These are phyloP conservation scores for Sapajus apella DNA, from an alignment of 2,113 vertebrate genomes.

Conservation along the genomic window DNA sequence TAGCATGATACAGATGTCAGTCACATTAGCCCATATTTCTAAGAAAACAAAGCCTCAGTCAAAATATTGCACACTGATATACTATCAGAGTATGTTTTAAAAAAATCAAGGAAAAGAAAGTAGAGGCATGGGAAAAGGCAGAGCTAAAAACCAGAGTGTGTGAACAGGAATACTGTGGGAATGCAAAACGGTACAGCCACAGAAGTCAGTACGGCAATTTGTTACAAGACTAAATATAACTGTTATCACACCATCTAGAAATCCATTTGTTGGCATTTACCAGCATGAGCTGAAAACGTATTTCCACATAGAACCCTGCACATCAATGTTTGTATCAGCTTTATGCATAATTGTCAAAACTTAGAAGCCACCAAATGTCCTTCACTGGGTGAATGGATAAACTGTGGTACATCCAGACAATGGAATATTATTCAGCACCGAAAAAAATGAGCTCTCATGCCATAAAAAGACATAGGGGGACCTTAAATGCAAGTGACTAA, in stretches of 20 bases:
- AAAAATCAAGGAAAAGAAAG: not conserved
- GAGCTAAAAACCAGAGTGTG: not conserved
- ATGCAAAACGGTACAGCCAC: not conserved
- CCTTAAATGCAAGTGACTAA: not conserved
- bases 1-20: not conserved
- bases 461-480: not conserved
- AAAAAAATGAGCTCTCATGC: not conserved
- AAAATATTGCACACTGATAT: not conserved
- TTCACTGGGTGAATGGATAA: not conserved
- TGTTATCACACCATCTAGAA: not conserved
- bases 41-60: not conserved
- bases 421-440: not conserved
- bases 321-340: not conserved
- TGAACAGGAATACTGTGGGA: not conserved
- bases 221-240: not conserved
- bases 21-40: not conserved
- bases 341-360: not conserved
- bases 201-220: not conserved
- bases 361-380: not conserved
- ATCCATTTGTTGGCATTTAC: not conserved
- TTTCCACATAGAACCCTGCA: not conserved
- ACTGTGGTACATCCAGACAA: not conserved
- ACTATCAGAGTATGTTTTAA: not conserved
- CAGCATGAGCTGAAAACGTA: not conserved
- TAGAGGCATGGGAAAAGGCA: not conserved